A percentile compares a stretch with the other conserved stretches of the same genome.
Evolutionary conservation across 2,888 invertebrate genomes (phyloP).

Genomic region (Leucophenga maculata): DNA sequence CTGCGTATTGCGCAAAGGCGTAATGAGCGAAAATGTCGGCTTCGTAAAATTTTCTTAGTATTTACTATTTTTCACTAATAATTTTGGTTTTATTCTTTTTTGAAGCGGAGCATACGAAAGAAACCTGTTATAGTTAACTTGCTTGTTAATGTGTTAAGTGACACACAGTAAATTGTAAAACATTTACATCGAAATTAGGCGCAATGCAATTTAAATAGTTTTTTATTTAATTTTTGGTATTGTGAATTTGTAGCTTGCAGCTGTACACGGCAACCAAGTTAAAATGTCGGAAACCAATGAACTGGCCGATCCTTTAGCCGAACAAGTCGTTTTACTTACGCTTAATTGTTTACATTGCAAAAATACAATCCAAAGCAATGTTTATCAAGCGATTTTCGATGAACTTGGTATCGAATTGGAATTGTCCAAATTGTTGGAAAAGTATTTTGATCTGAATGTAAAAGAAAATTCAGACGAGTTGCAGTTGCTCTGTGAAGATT

Average conservation of each 20-base stretch:
- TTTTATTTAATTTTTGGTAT: not conserved
- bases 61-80: no score
- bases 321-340: conserved; percentile 26
- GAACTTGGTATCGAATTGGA: conserved; percentile 66
- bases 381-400: conserved; percentile 66
- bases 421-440: conserved; percentile 53
- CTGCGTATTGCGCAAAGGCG: no score
- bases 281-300: conserved; percentile 55
- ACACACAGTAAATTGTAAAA: no score
- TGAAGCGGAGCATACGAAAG: no score
- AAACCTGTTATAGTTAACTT: no score
- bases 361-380: conserved; percentile 21
- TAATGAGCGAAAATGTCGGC: no score
- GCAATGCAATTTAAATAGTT: conserved; percentile 12
- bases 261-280: conserved; percentile 38
- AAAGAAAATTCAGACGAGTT: conserved; percentile 32
- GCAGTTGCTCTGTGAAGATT: conserved; percentile 59
- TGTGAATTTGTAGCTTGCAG: no score
- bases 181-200: not conserved
- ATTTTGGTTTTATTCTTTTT: no score
- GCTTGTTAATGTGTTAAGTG: no score
- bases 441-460: conserved; percentile 56
- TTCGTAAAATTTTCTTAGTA: no score
- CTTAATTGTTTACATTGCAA: conserved; percentile 60
- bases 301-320: no score